A percentile compares a stretch with the other conserved stretches of the same genome.
Evolutionary conservation across 2,113 vertebrate species (phyloP).

Genomic region (Vimba vimba): DNA sequence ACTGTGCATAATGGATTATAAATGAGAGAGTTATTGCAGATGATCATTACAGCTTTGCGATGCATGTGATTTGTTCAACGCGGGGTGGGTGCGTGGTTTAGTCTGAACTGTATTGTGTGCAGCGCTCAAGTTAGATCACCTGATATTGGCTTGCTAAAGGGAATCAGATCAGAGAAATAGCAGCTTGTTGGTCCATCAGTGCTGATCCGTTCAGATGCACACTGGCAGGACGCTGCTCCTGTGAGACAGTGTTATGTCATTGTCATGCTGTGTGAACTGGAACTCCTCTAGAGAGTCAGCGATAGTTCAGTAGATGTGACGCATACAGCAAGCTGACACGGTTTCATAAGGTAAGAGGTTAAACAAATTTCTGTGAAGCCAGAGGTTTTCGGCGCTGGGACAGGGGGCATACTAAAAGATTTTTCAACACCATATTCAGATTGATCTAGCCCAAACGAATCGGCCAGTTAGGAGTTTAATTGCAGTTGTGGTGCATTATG

Average conservation of each 20-base stretch:
- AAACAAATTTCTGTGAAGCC: too few species aligned
- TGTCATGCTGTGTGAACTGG: not conserved
- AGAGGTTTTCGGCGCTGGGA: not conserved
- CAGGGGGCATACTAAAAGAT: not conserved
- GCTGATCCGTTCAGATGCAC: not conserved
- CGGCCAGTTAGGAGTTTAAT: not conserved
- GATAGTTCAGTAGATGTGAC: not conserved
- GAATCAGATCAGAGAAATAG: not conserved
- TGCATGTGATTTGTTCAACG: not conserved
- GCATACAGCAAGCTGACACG: not conserved
- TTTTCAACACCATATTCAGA: not conserved
- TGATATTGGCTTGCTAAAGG: constrained; percentile 4
- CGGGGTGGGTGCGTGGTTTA: not conserved
- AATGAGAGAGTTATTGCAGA: not conserved
- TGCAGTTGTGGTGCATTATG: not conserved
- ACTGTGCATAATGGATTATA: not conserved
- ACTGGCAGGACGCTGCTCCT: not conserved
- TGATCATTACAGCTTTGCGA: not conserved
- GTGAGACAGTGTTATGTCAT: not conserved
- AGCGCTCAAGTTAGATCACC: not conserved
- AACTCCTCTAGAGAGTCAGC: not conserved
- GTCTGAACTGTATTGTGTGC: not conserved
- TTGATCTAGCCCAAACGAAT: not conserved
- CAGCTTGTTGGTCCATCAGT: not conserved
- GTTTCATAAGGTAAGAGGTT: not conserved